Percentiles rank a stretch among this genome's conserved stretches.
Evolutionary conservation across 2,797 vertebrate genomes (phyloP).

Genomic region (Cynodonichthys magdalenae): DNA sequence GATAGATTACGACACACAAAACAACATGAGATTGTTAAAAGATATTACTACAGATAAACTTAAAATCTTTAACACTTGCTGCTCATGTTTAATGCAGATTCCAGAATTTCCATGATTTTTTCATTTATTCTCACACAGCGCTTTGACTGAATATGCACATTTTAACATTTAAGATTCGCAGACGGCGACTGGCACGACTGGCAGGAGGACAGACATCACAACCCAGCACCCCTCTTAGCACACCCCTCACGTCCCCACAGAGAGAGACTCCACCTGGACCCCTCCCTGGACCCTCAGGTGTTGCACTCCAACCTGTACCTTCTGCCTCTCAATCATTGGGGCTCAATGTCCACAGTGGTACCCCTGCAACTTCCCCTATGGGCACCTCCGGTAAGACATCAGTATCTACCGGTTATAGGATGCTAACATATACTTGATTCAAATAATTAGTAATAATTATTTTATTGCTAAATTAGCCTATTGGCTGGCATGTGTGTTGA

Average conservation of each 20-base stretch:
- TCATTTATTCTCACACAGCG: too few species aligned
- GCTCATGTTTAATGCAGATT: too few species aligned
- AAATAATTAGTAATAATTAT: not conserved
- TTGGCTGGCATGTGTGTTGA: not conserved
- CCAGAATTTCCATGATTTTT: too few species aligned
- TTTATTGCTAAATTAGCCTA: not conserved
- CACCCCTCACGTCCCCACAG: constrained; percentile 96
- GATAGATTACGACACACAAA: too few species aligned
- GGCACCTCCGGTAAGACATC: constrained; percentile 89
- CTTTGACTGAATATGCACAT: not conserved
- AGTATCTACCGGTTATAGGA: not conserved
- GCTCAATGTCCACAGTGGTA: constrained; percentile 91
- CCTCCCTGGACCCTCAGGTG: constrained; percentile 86
- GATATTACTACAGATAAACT: too few species aligned
- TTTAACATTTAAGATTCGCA: constrained; percentile 86
- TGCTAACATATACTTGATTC: not conserved
- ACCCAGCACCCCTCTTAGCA: constrained; percentile 92
- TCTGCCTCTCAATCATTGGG: constrained; percentile 90
- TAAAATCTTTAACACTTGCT: too few species aligned
- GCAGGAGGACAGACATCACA: constrained; percentile 95
- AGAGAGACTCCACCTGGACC: constrained; percentile 95
- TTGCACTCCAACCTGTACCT: constrained; percentile 82
- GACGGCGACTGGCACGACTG: constrained; percentile 93
- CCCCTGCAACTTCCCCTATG: constrained; percentile 97
- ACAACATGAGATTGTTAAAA: too few species aligned